A percentile compares a stretch with the other conserved stretches of the same genome.
phyloP scores from a whole-genome alignment of 1,140 invertebrate species.

The Agrilus planipennis region DNA sequence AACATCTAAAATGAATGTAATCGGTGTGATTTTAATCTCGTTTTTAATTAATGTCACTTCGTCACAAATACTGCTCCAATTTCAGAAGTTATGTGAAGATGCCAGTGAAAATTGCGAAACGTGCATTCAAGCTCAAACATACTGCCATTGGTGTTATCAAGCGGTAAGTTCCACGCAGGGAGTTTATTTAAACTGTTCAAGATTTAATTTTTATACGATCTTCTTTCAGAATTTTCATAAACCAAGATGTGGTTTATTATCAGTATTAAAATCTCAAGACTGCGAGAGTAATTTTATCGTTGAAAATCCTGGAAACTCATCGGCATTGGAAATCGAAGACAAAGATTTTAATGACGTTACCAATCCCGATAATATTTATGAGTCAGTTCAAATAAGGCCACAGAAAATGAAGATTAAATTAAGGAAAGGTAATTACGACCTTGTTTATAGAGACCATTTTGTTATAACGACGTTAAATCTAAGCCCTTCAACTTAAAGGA shows the following conservation, averaged over 20 bases:
- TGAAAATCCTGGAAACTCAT: background rate
- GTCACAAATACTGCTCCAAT: too few relatives aligned
- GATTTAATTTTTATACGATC: too few relatives aligned
- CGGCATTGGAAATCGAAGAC: background rate
- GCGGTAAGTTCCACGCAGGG: constrained; percentile 6
- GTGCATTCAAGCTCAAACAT: constrained; percentile 5
- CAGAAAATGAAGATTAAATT: constrained; percentile 3
- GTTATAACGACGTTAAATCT: too few relatives aligned
- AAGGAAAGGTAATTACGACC: too few relatives aligned
- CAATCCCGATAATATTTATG: constrained; percentile 2
- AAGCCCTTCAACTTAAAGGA: too few relatives aligned
- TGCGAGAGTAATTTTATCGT: background rate
- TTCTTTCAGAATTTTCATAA: constrained; percentile 2
- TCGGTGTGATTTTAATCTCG: too few relatives aligned
- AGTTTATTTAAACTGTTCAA: too few relatives aligned
- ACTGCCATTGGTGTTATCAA: constrained; percentile 7
- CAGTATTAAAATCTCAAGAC: background rate
- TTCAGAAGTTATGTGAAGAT: too few relatives aligned
- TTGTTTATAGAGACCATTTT: too few relatives aligned
- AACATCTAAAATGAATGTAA: too few relatives aligned
- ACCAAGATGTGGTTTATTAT: background rate
- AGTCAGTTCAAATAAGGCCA: constrained; percentile 4
- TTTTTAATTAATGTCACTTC: too few relatives aligned
- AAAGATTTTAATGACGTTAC: background rate
- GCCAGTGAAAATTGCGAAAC: constrained; percentile 1